A percentile compares a stretch with the other conserved stretches of the same genome.
Evolutionary conservation across 2,888 invertebrate species (phyloP).

Genomic region (Hypomecis punctinalis): DNA sequence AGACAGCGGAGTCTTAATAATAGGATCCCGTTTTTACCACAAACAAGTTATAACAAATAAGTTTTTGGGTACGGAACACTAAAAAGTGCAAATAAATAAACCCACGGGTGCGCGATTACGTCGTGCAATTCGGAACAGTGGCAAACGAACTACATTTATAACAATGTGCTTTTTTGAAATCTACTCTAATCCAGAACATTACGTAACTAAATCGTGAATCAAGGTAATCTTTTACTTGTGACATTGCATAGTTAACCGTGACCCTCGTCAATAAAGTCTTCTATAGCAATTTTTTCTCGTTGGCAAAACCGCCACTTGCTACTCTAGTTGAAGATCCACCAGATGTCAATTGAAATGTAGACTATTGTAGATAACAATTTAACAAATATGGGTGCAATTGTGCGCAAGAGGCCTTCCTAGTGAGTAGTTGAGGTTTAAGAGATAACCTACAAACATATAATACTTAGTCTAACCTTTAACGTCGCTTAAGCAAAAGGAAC

Average conservation of each 20-base stretch:
- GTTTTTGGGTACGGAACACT: no score
- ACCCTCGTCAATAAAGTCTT: conserved; percentile 12
- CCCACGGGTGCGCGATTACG: conserved; percentile 63
- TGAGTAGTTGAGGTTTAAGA: conserved; percentile 43
- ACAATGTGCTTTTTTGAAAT: conserved; percentile 33
- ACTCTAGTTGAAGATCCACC: conserved; percentile 59
- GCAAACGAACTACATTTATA: conserved; percentile 53
- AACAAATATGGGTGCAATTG: conserved; percentile 81
- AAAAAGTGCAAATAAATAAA: conserved; percentile 70
- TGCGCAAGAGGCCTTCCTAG: conserved; percentile 63
- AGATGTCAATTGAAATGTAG: conserved; percentile 74
- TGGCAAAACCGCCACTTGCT: conserved; percentile 15
- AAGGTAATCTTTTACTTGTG: neutral
- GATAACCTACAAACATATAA: no score
- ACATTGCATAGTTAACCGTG: conserved; percentile 15
- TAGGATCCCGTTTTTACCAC: no score
- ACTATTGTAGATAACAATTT: no score
- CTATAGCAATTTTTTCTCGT: conserved; percentile 4
- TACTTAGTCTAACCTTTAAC: no score
- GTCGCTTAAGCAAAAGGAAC: no score
- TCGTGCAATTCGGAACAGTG: conserved; percentile 65
- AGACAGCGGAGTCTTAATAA: no score
- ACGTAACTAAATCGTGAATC: conserved; percentile 10
- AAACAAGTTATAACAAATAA: no score
- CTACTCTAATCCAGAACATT: neutral